Evolutionary conservation across 1,140 invertebrate species (phyloP), one percentile per base, ranked within the genome.

Genomic region (Physella acuta): DNA sequence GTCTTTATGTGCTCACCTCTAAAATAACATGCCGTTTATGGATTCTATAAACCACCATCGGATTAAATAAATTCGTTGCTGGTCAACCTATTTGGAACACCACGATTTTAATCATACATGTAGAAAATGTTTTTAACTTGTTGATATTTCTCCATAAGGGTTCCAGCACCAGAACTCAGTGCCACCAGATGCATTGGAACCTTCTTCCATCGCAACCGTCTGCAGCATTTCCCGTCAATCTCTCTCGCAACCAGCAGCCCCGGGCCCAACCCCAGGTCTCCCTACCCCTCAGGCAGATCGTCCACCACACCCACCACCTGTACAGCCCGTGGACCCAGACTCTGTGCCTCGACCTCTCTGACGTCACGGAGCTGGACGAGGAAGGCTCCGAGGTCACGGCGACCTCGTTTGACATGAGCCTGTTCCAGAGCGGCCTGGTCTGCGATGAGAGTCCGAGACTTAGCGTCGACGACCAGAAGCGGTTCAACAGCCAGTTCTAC

Each of bases 401-500:
- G 33, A 56, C 53, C 36, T 67, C 64, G 16, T 52, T 67, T 33
- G 52, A 67, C 52, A 33, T 36, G 0, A 67, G 52, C 30, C 24
- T 37, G 2, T 44, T 39, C 55, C 71, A 75, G 49, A 74, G 71
- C 37, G n/a, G n/a, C n/a, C 73, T 69, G 37, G 62, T 58, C 28
- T 62, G 51, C 53, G 71, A 71, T 16, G 73, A 75, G 5, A 73
- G 64, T 20, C 65, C 66, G 3, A 67, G 74, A 64, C 73, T 72
- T 26, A 70, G 64, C 3, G 65, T 55, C 14, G 71, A 66, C 64
- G 76, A 76, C 17, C 73, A 73, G 71, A 81, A 75, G 51, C 70
- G 63, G 31, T 78, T 78, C 65, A 75, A 78, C 58, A 79, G 75
- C 51, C 62, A 76, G 53, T 79, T 79, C 63, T 82, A 82, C 71